These are phyloP conservation scores for cat (Felis catus) DNA, from an alignment of 2,113 vertebrate genomes.

Conservation along the genomic window F.catus_Fca126_mat1.0 CM031417.1:107077501-107078000, in stretches of 20 bases:
- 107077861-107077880: slow-evolving; percentile 6
- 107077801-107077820: not conserved
- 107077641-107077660: slow-evolving; percentile 37
- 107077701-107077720: not conserved
- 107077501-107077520: slow-evolving; percentile 63
- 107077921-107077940: not conserved
- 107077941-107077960: not conserved
- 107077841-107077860: not conserved
- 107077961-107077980: not conserved
- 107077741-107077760: not conserved
- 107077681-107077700: slow-evolving; percentile 28
- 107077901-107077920: not conserved
- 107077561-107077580: slow-evolving; percentile 65
- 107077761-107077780: not conserved
- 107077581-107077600: slow-evolving; percentile 48
- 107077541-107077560: slow-evolving; percentile 72
- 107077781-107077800: not conserved
- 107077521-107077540: slow-evolving; percentile 76
- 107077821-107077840: not conserved
- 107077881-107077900: not conserved
- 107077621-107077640: slow-evolving; percentile 55
- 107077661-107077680: not conserved
- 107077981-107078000: not conserved
- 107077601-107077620: slow-evolving; percentile 65
- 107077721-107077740: not conserved